A percentile compares a stretch with the other conserved stretches of the same genome.
Evolutionary conservation across 1,140 invertebrate species (phyloP).

Genomic region (Tenebrio molitor): DNA sequence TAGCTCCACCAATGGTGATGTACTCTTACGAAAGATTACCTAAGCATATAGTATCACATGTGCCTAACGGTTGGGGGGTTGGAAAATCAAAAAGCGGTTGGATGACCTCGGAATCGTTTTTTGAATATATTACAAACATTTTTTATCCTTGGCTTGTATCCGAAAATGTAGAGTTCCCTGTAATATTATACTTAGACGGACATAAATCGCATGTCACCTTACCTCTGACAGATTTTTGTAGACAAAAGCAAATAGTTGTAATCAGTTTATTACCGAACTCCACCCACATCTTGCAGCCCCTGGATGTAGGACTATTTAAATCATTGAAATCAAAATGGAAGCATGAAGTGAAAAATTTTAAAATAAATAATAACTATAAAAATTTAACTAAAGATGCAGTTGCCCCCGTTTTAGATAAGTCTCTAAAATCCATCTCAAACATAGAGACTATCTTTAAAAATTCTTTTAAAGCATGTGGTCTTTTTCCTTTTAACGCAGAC

Average conservation of each 20-base stretch:
- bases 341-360: slow-evolving; percentile 53
- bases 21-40: slow-evolving; percentile 63
- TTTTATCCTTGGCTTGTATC: slow-evolving; percentile 60
- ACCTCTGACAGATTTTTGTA: slow-evolving; percentile 56
- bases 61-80: slow-evolving; percentile 61
- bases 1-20: slow-evolving; percentile 64
- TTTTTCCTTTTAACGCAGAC: slow-evolving; percentile 4
- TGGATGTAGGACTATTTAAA: slow-evolving; percentile 58
- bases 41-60: slow-evolving; percentile 52
- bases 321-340: slow-evolving; percentile 52
- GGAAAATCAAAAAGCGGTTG: slow-evolving; percentile 62
- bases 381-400: not conserved
- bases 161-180: slow-evolving; percentile 58
- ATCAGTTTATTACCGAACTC: slow-evolving; percentile 59
- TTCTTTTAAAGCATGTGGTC: not conserved
- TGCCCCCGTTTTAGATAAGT: not conserved
- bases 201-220: slow-evolving; percentile 59
- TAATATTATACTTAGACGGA: slow-evolving; percentile 64
- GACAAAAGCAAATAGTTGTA: slow-evolving; percentile 54
- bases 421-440: not conserved
- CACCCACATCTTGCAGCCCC: slow-evolving; percentile 57
- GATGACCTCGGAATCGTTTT: slow-evolving; percentile 64
- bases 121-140: slow-evolving; percentile 64
- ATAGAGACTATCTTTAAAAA: slow-evolving; percentile 2
- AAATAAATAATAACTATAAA: slow-evolving; percentile 43